Percentiles rank a stretch among this genome's conserved stretches.
Evolutionary conservation across 2,888 invertebrate species (phyloP).

Genomic region (Sympetrum striolatum): DNA sequence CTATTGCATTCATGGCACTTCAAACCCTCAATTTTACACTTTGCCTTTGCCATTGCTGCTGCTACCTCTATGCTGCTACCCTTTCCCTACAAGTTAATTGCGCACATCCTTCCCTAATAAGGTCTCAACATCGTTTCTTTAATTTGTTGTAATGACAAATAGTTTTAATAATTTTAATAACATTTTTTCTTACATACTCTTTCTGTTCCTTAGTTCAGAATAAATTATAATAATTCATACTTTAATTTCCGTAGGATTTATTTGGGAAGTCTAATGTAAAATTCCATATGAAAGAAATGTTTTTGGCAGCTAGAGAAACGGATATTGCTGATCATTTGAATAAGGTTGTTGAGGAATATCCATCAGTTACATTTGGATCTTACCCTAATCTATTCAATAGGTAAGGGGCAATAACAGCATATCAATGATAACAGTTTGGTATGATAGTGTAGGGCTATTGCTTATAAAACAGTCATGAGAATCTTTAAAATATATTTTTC

Average conservation of each 20-base stretch:
- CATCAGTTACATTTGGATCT: slow-evolving; percentile 63
- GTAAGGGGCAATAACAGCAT: slow-evolving; percentile 52
- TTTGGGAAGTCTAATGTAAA: slow-evolving; percentile 51
- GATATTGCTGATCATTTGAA: slow-evolving; percentile 59
- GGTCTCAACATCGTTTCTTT: too few relatives aligned
- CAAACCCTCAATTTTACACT: too few relatives aligned
- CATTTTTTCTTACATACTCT: background rate
- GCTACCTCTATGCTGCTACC: too few relatives aligned
- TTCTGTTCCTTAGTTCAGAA: background rate
- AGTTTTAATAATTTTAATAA: background rate
- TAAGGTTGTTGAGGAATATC: slow-evolving; percentile 59
- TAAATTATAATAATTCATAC: background rate
- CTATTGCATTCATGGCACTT: too few relatives aligned
- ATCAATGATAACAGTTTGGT: background rate
- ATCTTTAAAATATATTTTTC: slow-evolving; percentile 49
- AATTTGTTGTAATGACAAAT: too few relatives aligned
- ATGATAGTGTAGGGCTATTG: background rate
- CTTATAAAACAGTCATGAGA: background rate
- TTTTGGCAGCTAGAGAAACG: slow-evolving; percentile 61
- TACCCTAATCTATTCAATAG: slow-evolving; percentile 61
- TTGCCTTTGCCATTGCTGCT: too few relatives aligned
- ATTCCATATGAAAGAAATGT: slow-evolving; percentile 60
- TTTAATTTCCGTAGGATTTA: slow-evolving; percentile 50
- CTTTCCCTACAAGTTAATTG: too few relatives aligned
- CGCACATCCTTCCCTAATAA: too few relatives aligned